A percentile compares a stretch with the other conserved stretches of the same genome.
Conservation (phyloP, 2,113 vertebrate genomes). For the Psittacula cyanocephala region DNA sequence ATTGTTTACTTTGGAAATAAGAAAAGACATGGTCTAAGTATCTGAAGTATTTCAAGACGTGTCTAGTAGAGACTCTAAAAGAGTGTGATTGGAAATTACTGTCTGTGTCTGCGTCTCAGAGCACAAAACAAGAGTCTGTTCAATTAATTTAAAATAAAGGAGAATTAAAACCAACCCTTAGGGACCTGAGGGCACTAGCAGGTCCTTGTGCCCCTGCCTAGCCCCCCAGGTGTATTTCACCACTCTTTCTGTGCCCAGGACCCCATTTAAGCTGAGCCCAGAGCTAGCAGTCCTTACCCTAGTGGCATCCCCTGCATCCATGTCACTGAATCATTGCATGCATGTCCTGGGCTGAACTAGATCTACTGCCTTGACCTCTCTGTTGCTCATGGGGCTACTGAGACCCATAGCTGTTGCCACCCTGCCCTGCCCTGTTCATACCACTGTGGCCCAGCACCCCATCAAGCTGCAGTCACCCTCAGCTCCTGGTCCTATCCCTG, state of each 20-base stretch:
- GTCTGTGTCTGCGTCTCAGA: neutral
- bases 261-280: neutral
- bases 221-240: neutral
- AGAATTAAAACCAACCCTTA: neutral
- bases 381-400: neutral
- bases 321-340: neutral
- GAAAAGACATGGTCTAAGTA: neutral
- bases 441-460: neutral
- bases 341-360: neutral
- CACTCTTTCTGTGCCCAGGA: neutral
- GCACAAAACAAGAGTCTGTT: neutral
- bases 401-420: neutral
- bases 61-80: neutral
- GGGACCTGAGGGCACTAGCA: neutral
- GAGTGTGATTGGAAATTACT: neutral
- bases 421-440: neutral
- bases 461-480: neutral
- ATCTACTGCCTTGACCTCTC: neutral
- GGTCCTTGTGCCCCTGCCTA: neutral
- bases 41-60: neutral
- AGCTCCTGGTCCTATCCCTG: neutral
- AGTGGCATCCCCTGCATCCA: fast-evolving
- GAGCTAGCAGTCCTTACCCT: neutral
- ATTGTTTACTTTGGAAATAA: constrained; percentile 6
- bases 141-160: neutral